Evolutionary conservation across 2,797 vertebrate genomes (phyloP), one percentile per base, ranked within the genome.

Genomic region (Hoplostethus atlanticus): DNA sequence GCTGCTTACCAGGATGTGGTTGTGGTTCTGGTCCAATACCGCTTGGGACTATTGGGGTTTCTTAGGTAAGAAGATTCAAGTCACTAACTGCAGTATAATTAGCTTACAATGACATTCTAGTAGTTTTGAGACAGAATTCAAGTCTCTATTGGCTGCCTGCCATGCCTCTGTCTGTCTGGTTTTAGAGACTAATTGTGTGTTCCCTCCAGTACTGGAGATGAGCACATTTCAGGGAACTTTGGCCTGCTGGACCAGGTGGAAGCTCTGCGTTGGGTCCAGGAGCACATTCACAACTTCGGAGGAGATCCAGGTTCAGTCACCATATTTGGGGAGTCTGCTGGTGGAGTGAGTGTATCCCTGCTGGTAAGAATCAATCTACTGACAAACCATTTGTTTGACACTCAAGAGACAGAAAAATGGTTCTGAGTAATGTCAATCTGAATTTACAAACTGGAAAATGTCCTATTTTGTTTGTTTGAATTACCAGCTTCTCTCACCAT

Each of bases 1-100:
- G 89, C 93, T 38, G 93, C 93, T 47, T 93, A 93, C 71, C 94
- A 96, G 79, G 76, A 95, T 13, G 87, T 96, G 44, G 92, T 97
- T 25, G 93, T 96, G 5, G 96, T 97, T 15, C 1, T 67, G 1
- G 89, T 96, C 76, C 96, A 96, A 79, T 97, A 97, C 71, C 91
- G 96, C 10, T 84, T 97, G 71, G 96, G 95, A 5, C 0, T 95
- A 30, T 78, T 93, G 34, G 96, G 96, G 7, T 96, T 96, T 81
- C 88, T 96, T 62, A 96, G 95, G 96, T 97, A 73, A 85, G 89
- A 46, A 25, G 1, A 0, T 4, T n/a, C 1, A 69, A 1, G 2
- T 59, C 17, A 40, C 5, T 10, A 7, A 11, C 1, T 28, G 47
- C 55, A 61, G 4, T 31, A 47, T 0, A 42, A n/a, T 55, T 2